These are phyloP conservation scores for Cheilinus undulatus DNA, from an alignment of 2,113 vertebrate species.

Conservation along the genomic window DNA sequence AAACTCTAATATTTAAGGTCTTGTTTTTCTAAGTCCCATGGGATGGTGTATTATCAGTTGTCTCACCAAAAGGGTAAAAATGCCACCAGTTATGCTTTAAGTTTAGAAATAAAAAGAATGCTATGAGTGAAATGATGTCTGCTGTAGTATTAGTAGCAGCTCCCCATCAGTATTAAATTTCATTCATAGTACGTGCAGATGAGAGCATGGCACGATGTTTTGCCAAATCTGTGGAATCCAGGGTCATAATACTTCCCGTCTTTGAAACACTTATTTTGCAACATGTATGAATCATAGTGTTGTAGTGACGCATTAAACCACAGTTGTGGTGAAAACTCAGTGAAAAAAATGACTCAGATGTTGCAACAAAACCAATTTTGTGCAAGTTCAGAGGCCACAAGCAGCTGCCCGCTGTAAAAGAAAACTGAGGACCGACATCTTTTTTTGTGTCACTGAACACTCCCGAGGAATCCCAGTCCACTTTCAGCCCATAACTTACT, in stretches of 20 bases:
- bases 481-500: constrained; percentile 64
- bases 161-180: constrained; percentile 45
- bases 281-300: constrained; percentile 32
- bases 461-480: constrained; percentile 56
- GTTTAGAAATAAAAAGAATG: background rate
- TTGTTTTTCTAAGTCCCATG: background rate
- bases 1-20: background rate
- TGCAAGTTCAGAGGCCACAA: constrained; percentile 43
- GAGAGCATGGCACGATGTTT: constrained; percentile 28
- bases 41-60: background rate
- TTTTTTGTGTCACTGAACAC: constrained; percentile 54
- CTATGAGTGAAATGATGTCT: background rate
- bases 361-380: constrained; percentile 67
- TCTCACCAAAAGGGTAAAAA: background rate
- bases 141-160: background rate
- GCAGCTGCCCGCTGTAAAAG: constrained; percentile 58
- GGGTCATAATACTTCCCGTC: constrained; percentile 53
- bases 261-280: constrained; percentile 37
- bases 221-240: constrained; percentile 37
- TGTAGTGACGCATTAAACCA: constrained; percentile 23
- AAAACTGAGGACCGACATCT: constrained; percentile 45
- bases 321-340: constrained; percentile 28
- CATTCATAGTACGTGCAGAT: constrained; percentile 42
- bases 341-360: constrained; percentile 38
- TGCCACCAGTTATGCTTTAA: background rate